These are phyloP conservation scores for Axinella damicornis DNA, from an alignment of 37 sponge, comb jelly and placozoan genomes.

Conservation along the genomic window DNA sequence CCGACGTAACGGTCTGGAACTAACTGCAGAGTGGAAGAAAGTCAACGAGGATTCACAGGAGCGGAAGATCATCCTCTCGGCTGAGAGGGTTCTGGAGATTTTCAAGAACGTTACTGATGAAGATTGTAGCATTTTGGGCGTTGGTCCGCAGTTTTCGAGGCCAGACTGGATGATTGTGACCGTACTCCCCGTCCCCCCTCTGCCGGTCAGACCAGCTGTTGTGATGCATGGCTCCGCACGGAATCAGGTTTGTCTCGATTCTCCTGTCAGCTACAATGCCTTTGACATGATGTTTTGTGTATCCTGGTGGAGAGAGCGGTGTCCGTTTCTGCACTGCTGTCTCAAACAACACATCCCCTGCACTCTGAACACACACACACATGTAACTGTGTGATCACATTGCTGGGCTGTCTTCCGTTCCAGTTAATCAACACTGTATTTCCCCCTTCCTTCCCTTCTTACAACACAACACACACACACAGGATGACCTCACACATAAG, in stretches of 20 bases:
- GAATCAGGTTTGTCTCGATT: conserved; percentile 70
- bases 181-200: conserved; percentile 95
- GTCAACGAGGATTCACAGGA: conserved; percentile 96
- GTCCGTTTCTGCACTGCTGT: too few relatives aligned
- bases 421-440: neutral
- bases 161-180: conserved; percentile 99
- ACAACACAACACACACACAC: neutral
- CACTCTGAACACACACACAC: conserved; percentile 6
- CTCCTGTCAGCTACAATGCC: too few relatives aligned
- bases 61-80: conserved; percentile 89
- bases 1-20: conserved; percentile 83
- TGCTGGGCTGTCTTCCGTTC: too few relatives aligned
- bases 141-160: conserved; percentile 90
- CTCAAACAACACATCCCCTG: neutral
- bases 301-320: too few relatives aligned
- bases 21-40: conserved; percentile 96
- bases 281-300: too few relatives aligned
- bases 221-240: conserved; percentile 95
- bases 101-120: conserved; percentile 97
- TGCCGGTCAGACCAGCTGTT: conserved; percentile 95
- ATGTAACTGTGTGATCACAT: too few relatives aligned
- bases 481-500: conserved; percentile 99
- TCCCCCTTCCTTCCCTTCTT: neutral
- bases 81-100: conserved; percentile 93
- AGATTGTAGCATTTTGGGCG: conserved; percentile 87